A percentile compares a stretch with the other conserved stretches of the same genome.
phyloP scores from a whole-genome alignment of 53 echinoderm and acorn worm genomes.

The Paelopatides confundens region DNA sequence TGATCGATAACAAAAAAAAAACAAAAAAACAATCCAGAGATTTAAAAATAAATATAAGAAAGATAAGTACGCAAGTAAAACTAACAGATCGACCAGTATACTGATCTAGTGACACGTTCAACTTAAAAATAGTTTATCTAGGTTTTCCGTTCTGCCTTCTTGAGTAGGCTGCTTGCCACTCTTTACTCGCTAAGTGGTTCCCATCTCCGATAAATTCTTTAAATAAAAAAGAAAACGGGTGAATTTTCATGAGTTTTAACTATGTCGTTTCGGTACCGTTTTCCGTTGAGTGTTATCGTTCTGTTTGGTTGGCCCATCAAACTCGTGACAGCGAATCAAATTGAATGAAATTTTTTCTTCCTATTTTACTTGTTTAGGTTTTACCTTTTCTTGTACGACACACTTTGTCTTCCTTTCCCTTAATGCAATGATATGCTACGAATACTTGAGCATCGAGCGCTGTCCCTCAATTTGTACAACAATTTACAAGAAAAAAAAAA shows the following conservation, averaged over 20 bases:
- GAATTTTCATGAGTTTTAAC: slow-evolving; percentile 36
- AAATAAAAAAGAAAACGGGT: not conserved
- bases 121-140: not conserved
- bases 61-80: not conserved
- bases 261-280: slow-evolving; percentile 25
- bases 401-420: not conserved
- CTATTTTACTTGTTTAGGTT: too few species aligned
- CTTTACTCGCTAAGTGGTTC: not conserved
- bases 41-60: too few species aligned
- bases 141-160: not conserved
- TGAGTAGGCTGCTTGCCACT: not conserved
- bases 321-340: slow-evolving; percentile 40
- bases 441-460: slow-evolving; percentile 27
- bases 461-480: slow-evolving; percentile 2
- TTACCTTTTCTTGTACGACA: not conserved
- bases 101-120: not conserved
- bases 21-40: too few species aligned
- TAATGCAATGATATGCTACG: slow-evolving; percentile 51
- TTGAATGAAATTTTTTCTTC: not conserved
- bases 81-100: not conserved
- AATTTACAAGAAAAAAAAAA: slow-evolving; percentile 3
- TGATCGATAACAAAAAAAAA: too few species aligned
- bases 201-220: not conserved
- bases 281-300: not conserved
- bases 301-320: slow-evolving; percentile 29